Percentiles rank a stretch among this genome's conserved stretches.
Conservation (phyloP, 2,888 invertebrate genomes). For the Stenotaenia linearis region DNA sequence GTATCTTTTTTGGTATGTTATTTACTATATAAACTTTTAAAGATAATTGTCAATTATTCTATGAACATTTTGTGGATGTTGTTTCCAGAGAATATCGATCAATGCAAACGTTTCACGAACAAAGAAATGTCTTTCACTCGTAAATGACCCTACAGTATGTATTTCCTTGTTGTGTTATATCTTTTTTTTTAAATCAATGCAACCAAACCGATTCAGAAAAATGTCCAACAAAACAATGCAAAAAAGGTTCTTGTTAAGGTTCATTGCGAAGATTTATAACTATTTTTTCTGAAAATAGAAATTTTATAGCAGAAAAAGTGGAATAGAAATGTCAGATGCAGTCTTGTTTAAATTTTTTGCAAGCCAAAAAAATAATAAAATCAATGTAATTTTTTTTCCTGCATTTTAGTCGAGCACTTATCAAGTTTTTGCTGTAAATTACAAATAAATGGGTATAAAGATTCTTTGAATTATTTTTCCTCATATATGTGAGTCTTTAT, state of each 20-base stretch:
- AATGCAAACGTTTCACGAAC: not conserved
- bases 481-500: conserved; percentile 3
- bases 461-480: not conserved
- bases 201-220: not conserved
- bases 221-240: not conserved
- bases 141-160: not conserved
- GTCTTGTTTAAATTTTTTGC: conserved; percentile 2
- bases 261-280: not conserved
- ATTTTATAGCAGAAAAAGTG: not conserved
- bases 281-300: not conserved
- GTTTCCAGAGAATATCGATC: not conserved
- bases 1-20: not conserved
- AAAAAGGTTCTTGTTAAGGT: not conserved
- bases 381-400: not conserved
- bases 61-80: not conserved
- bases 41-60: not conserved
- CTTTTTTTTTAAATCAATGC: not conserved
- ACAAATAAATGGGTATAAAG: not conserved
- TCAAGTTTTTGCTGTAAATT: conserved; percentile 12
- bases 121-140: not conserved
- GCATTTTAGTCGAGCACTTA: not conserved
- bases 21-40: not conserved
- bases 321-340: conserved; percentile 17
- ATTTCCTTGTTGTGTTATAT: not conserved
- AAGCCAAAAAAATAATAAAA: not conserved